Conservation (phyloP, 2,888 invertebrate species). For the Orchesellides sinensis region DNA sequence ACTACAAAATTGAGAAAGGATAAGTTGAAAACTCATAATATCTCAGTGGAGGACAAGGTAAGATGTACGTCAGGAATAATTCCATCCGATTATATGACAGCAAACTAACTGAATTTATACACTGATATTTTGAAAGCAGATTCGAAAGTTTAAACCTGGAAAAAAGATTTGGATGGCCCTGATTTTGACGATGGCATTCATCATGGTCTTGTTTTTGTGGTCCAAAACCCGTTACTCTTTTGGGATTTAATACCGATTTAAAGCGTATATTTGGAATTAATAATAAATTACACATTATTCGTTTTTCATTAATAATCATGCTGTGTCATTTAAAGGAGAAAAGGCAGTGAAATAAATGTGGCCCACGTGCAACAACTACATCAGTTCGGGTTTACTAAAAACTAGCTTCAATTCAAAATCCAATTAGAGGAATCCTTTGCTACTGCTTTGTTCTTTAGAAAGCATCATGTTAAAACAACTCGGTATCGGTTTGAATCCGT, state of each 20-base stretch:
- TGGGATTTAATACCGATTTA: too few relatives aligned
- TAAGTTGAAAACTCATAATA: slow-evolving; percentile 25
- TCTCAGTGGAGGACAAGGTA: slow-evolving; percentile 50
- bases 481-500: too few relatives aligned
- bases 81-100: too few relatives aligned
- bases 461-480: too few relatives aligned
- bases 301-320: too few relatives aligned
- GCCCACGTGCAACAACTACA: slow-evolving; percentile 29
- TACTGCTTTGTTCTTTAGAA: too few relatives aligned
- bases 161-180: slow-evolving; percentile 11
- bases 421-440: slow-evolving; percentile 44
- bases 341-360: slow-evolving; percentile 28
- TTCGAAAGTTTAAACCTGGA: slow-evolving; percentile 32
- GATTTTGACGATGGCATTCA: slow-evolving; percentile 11
- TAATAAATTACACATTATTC: too few relatives aligned
- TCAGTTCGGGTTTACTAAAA: background rate
- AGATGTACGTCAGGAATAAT: too few relatives aligned
- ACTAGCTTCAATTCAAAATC: slow-evolving; percentile 32
- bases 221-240: background rate
- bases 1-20: slow-evolving; percentile 23
- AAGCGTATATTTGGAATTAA: too few relatives aligned
- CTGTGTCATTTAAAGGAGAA: too few relatives aligned
- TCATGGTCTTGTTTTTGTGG: slow-evolving; percentile 1
- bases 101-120: too few relatives aligned
- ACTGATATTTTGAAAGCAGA: too few relatives aligned